Evolutionary conservation across 1,140 invertebrate genomes (phyloP).

Genomic region (Drosophila biarmipes): DNA sequence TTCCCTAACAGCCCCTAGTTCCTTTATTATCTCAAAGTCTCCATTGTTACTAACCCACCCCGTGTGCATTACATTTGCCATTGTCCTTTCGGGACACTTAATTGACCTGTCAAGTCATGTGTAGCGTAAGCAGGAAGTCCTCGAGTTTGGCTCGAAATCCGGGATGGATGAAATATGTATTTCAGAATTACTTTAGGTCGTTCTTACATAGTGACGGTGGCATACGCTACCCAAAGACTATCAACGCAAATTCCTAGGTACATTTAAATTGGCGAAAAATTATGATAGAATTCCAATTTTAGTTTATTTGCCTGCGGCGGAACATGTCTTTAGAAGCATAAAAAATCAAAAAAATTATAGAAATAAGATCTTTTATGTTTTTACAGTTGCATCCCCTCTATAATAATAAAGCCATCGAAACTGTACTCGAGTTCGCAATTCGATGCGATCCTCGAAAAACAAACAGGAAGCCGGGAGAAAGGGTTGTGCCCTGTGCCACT

Average conservation of each 20-base stretch:
- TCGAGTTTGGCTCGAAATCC: slow-evolving; percentile 7
- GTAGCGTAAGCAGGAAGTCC: slow-evolving; percentile 28
- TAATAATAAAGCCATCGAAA: slow-evolving; percentile 5
- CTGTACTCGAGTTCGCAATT: slow-evolving; percentile 39
- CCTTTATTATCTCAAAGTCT: slow-evolving; percentile 4
- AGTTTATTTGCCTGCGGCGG: too few species aligned
- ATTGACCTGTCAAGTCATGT: slow-evolving; percentile 28
- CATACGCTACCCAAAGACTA: not conserved
- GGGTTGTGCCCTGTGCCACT: slow-evolving; percentile 53
- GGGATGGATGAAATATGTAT: not conserved
- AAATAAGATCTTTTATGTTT: too few species aligned
- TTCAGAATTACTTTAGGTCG: not conserved
- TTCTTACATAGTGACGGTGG: not conserved
- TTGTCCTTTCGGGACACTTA: slow-evolving; percentile 3
- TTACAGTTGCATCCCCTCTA: not conserved
- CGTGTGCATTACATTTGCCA: not conserved
- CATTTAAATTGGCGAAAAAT: too few species aligned
- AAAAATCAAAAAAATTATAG: too few species aligned
- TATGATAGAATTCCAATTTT: too few species aligned
- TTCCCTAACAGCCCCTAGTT: slow-evolving; percentile 2
- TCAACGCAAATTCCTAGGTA: not conserved
- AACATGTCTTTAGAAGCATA: too few species aligned
- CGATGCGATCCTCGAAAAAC: not conserved
- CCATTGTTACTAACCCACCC: slow-evolving; percentile 16
- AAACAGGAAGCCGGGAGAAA: slow-evolving; percentile 8